A percentile compares a stretch with the other conserved stretches of the same genome.
Conservation (phyloP, 2,113 vertebrate species). For the Prolemur simus region DNA sequence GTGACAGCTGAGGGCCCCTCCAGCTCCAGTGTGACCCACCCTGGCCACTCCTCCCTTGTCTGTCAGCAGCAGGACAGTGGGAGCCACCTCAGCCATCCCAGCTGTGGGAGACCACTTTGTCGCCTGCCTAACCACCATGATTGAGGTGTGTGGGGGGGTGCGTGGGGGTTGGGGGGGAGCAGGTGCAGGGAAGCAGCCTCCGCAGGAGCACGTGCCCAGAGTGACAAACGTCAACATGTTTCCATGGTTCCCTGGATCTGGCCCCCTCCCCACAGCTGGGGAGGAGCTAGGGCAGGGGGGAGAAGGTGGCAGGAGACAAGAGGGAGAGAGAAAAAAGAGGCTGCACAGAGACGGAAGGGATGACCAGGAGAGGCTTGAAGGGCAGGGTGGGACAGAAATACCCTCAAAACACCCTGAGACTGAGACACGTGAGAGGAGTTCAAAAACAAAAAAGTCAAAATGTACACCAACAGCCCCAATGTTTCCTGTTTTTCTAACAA, state of each 20-base stretch:
- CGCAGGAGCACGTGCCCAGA: background rate
- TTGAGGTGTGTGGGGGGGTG: background rate
- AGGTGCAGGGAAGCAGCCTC: background rate
- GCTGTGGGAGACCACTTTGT: background rate
- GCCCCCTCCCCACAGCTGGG: background rate
- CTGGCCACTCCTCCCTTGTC: background rate
- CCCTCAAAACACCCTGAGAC: background rate
- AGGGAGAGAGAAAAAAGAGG: background rate
- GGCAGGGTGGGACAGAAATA: background rate
- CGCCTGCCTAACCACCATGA: background rate
- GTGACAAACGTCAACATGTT: background rate
- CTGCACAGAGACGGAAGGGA: too few species aligned
- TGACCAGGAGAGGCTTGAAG: background rate
- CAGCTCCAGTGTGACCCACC: background rate
- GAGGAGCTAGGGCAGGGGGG: background rate
- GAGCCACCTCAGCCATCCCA: background rate
- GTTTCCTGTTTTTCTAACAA: slow-evolving; percentile 82
- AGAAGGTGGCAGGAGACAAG: background rate
- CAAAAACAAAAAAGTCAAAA: slow-evolving; percentile 70
- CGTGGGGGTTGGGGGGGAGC: rapidly evolving
- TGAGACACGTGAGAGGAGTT: slow-evolving; percentile 43
- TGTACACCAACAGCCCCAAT: slow-evolving; percentile 61
- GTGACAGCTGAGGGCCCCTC: background rate
- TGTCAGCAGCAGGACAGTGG: background rate
- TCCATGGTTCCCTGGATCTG: background rate